Base-by-base conservation (phyloP, 2,888 invertebrate genomes). In the Drosophila hamatofila region DNA sequence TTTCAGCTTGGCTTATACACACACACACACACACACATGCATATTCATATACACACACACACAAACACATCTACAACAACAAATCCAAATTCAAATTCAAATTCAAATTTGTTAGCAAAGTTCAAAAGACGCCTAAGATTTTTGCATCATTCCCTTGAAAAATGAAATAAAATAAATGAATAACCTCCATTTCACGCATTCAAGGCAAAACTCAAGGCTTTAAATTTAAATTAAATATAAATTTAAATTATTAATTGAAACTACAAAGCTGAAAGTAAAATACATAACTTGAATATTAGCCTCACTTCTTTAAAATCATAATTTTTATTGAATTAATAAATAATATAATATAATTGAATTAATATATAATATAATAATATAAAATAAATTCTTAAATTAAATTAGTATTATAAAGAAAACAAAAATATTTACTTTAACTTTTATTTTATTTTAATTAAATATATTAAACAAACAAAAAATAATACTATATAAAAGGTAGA, bases 81-180 rank as follows among this genome's bases (percentile, higher is more conserved):
- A 41, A 3, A 18, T 23, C 16, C 11, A 18, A 54, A 57, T 56
- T 62, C 60, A 27, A 59, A 59, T 56, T 64, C 60, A 72, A 65
- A 72, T 72, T 64, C 67, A 65, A 64, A 66, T 46, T 35, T 21
- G 55, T 56, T 33, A 35, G 42, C 61, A 57, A 48, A 55, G 55
- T 55, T 66, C 72, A 59, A 70, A 74, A 74, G 56, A 61, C 66
- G 66, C 61, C 60, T 54, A 51, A 21, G 63, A 72, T 71, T 80
- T 70, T 63, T 41, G 41, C 48, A 58, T 21, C 48, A 11, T 57
- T 35, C 30, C 56, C 54, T 54, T 52, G 52, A 23, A 12, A 7
- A 9, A 27, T 27, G 9, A 1, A 18, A 30, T n/a, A n/a, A 18
- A 18, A 37, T 37, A 27, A 18, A n/a, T 18, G 12, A 37, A 16